Conservation (phyloP, 2,113 vertebrate species). For the Oenanthe melanoleuca region DNA sequence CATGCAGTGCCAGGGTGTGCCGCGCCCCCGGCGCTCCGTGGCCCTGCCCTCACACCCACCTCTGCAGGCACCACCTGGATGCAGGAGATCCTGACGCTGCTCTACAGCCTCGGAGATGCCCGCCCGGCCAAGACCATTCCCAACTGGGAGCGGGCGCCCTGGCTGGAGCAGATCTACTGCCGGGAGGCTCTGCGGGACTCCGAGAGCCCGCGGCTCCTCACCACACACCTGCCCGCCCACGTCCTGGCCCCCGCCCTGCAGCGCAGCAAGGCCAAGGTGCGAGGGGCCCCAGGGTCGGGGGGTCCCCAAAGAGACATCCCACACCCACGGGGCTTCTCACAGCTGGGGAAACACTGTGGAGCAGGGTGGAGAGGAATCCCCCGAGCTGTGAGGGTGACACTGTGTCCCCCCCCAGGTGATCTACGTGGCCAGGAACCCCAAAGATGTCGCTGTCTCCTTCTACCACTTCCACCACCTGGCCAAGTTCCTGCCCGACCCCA, state of each 20-base stretch:
- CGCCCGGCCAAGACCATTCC: slow-evolving; percentile 71
- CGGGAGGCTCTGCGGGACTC: slow-evolving; percentile 21
- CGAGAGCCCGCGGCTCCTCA: slow-evolving; percentile 72
- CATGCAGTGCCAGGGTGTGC: fast-evolving
- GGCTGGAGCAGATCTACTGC: slow-evolving; percentile 85
- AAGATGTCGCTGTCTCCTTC: slow-evolving; percentile 84
- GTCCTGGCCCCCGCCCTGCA: slow-evolving; percentile 74
- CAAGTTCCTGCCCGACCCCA: slow-evolving; percentile 79
- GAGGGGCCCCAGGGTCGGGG: background rate
- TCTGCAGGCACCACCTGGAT: slow-evolving; percentile 88
- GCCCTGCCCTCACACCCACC: background rate
- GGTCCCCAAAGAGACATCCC: background rate
- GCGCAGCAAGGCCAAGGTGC: slow-evolving; percentile 79
- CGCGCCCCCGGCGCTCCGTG: fast-evolving
- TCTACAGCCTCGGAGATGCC: slow-evolving; percentile 74
- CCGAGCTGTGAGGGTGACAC: fast-evolving
- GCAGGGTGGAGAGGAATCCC: fast-evolving
- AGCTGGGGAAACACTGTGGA: fast-evolving
- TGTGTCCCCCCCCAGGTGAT: slow-evolving; percentile 71
- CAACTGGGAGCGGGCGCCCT: slow-evolving; percentile 84
- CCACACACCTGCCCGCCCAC: slow-evolving; percentile 81
- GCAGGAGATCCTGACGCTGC: slow-evolving; percentile 85
- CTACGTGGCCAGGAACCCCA: slow-evolving; percentile 87
- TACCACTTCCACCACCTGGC: slow-evolving; percentile 86
- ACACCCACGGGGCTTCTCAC: fast-evolving